Conservation (phyloP, 2,888 invertebrate species). For the Cancer borealis region DNA sequence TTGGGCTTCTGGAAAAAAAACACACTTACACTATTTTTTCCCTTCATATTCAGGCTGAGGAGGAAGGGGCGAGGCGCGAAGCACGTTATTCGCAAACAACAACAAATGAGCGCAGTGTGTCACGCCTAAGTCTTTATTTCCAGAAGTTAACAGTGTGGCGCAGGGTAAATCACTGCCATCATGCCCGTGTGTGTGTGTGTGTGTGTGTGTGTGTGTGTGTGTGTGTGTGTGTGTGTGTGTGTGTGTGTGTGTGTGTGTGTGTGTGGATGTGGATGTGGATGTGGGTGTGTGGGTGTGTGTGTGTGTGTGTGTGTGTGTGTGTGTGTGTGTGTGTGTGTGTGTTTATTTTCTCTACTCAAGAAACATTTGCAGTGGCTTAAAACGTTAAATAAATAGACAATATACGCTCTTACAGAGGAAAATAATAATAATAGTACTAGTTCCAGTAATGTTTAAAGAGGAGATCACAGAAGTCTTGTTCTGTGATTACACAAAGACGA, state of each 20-base stretch:
- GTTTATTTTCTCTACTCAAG: too few relatives aligned
- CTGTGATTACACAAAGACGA: not conserved
- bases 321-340: too few relatives aligned
- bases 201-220: constrained; percentile 32
- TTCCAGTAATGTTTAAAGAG: too few relatives aligned
- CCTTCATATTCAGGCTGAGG: not conserved
- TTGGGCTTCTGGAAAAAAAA: not conserved
- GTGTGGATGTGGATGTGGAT: too few relatives aligned
- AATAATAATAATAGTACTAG: too few relatives aligned
- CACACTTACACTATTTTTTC: not conserved
- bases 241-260: constrained; percentile 7
- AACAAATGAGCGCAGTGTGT: not conserved
- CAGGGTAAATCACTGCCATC: not conserved
- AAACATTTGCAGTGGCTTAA: too few relatives aligned
- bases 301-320: not conserved
- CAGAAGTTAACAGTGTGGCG: not conserved
- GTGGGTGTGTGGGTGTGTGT: too few relatives aligned
- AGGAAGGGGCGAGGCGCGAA: not conserved
- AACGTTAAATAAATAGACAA: too few relatives aligned
- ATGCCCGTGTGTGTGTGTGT: not conserved
- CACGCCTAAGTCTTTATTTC: not conserved
- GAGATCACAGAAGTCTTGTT: too few relatives aligned
- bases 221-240: constrained; percentile 17
- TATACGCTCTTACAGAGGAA: too few relatives aligned
- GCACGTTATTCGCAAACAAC: not conserved